Evolutionary conservation across 2,797 vertebrate species (phyloP), one percentile per base, ranked within the genome.

Genomic region (Enteromius anoplus): DNA sequence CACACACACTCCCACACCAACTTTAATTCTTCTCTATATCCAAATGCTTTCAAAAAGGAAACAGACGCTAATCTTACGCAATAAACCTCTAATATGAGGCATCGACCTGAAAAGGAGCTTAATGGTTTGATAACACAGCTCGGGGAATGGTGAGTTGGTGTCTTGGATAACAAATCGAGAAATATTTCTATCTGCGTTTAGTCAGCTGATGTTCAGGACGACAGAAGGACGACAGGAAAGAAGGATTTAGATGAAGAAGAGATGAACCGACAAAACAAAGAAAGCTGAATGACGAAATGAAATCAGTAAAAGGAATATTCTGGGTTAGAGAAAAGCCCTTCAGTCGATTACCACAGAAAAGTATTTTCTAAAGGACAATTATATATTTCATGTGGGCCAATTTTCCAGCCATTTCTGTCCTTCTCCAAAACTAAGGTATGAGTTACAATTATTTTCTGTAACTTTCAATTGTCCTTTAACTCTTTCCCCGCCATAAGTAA

Each of bases 1-100:
- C 85, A 75, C 37, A 75, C 70, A 84, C 69, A 87, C 87, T 86
- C 80, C 69, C 75, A 84, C 82, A 75, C 49, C 17, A 71, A 73
- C 75, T 73, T 84, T 42, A 23, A 81, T 82, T 80, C 83, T 83
- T 71, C 45, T 76, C 88, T 66, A 86, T 73, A 83, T 81, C 78
- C 66, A 88, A 73, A 81, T 29, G 80, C 89, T 87, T 85, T 40
- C 37, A 71, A 66, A 66, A 62, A 17, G 23, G 19, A 71, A 62
- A 81, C 21, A 40, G 15, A 72, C 2, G 19, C 77, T 71, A 60
- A 70, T 83, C 81, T 83, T 77, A 78, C 21, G 75, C 81, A 83
- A 78, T 77, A 62, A 32, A 77, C 65, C 62, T 80, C 66, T 70
- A 77, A 77, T 70, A 23, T 77, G 81, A 83, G 65, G 40, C 75